Base-by-base conservation (phyloP, 2,113 vertebrate species). In the Colossoma macropomum region DNA sequence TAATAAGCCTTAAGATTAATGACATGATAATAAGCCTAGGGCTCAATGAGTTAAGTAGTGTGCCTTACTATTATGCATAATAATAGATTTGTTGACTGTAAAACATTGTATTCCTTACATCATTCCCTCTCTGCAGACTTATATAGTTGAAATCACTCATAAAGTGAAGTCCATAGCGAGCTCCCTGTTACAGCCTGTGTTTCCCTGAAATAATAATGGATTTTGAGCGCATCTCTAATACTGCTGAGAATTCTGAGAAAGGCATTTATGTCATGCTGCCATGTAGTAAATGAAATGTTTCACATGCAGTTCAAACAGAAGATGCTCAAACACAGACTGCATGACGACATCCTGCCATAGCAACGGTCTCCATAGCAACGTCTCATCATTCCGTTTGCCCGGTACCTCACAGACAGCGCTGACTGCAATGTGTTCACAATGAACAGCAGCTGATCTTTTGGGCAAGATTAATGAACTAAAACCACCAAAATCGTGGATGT, bases 351-450 rank as follows among this genome's bases (percentile, higher is more conserved):
- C 71, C 8, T 9, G 82, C 91, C 92, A 77, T 94, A 91, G 93
- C 92, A 95, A 95, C 93, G 80, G 84, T 95, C 90, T 92, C 94
- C 93, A 93, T 85, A 90, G 93, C 90, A 94, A 95, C 94, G 91
- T 89, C 89, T 83, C 91, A 85, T 77, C 81, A 60, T 81, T 86
- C 81, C 34, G 56, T 77, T 60, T 28, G 80, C 87, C 73, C 71
- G 25, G 83, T 77, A 72, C 81, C n/a, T 56, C 52, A 1, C 34
- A 12, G 77, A 60, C 52, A 21, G 52, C 52, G 19, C 52, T 1
- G 54, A 21, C 19, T 15, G 23, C 23, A 27, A n/a, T 11, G 1
- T 62, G 25, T 25, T 62, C 59, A 62, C 59, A 27, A 27, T 13
- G 23, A 32, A 60, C 70, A 34, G 63, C 70, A 66, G 80, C 4